Evolutionary conservation across 2,888 invertebrate species (phyloP), one percentile per base, ranked within the genome.

Genomic region (Tiliacea aurago): DNA sequence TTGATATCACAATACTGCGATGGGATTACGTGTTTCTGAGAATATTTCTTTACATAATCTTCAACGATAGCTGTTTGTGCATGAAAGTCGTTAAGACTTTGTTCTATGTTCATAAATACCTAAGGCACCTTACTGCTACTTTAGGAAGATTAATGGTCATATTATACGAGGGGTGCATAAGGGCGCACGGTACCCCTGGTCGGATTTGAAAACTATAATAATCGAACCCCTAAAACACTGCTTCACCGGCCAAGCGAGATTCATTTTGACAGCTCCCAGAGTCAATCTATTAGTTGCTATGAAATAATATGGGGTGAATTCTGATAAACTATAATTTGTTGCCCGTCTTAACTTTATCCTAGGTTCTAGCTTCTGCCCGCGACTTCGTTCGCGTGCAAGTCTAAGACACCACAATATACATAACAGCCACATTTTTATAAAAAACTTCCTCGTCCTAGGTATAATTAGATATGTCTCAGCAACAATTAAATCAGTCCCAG

Each of bases 1-100:
- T 81, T 75, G 78, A 85, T 85, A 65, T 68, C 62, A 67, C 72
- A 67, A 73, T 66, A 49, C 73, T 56, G 61, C 37, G 23, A 81
- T 86, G 45, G 67, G 41, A 81, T 78, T 67, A 69, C 53, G 6
- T 69, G 18, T 58, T 55, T 65, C 56, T 23, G 56, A 45, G 64
- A 71, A 68, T 62, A 58, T 7, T 45, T 73, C 7, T 64, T 33
- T 51, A 51, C 37, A 75, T 28, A n/a, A n/a, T 51, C 20, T 43
- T 37, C 47, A 41, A 53, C 28, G 53, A 73, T 59, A 67, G 56
- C 51, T 37, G 56, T 47, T 47, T 64, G 18, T 23, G 41, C 37
- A 62, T 45, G 53, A 28, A 68, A 53, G n/a, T 59, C 53, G 13
- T 37, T 58, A 28, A 20, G 15, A 45, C 56, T 58, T 55, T 41